phyloP scores from a whole-genome alignment of 2,888 invertebrate species.

The Ophonus ardosiacus region DNA sequence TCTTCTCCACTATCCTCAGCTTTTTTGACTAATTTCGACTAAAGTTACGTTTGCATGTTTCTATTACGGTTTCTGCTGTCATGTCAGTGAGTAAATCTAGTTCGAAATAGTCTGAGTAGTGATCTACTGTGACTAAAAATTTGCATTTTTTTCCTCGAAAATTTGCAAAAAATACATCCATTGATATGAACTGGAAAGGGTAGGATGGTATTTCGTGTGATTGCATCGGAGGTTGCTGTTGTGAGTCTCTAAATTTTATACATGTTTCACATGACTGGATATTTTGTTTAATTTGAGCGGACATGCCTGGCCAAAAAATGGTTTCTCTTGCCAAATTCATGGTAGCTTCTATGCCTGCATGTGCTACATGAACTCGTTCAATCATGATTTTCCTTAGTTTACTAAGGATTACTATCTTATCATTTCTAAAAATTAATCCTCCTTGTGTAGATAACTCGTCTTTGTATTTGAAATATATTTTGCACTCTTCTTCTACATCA shows the following conservation, averaged over 20 bases:
- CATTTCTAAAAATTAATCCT: slow-evolving; percentile 30
- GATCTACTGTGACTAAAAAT: no score
- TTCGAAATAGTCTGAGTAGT: no score
- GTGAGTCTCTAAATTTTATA: not conserved
- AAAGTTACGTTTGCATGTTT: slow-evolving; percentile 6
- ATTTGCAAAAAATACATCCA: slow-evolving; percentile 30
- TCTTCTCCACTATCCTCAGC: no score
- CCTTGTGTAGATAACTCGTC: slow-evolving; percentile 49
- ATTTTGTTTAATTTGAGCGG: slow-evolving; percentile 3
- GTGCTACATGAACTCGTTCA: not conserved
- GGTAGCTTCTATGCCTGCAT: slow-evolving; percentile 21
- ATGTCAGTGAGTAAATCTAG: slow-evolving; percentile 63
- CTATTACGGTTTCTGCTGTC: slow-evolving; percentile 44
- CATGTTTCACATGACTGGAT: slow-evolving; percentile 1
- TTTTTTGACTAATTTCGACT: no score
- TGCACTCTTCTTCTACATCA: no score
- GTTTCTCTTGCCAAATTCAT: slow-evolving; percentile 14
- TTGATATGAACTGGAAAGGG: no score
- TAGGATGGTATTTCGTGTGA: no score
- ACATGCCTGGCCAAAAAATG: slow-evolving; percentile 26
- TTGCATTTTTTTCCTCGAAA: slow-evolving; percentile 44
- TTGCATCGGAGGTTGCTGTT: not conserved
- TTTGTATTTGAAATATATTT: no score
- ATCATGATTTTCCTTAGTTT: slow-evolving; percentile 20
- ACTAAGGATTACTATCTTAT: slow-evolving; percentile 8